A percentile compares a stretch with the other conserved stretches of the same genome.
Conservation (phyloP, 2,113 vertebrate species). For the Rhea pennata region DNA sequence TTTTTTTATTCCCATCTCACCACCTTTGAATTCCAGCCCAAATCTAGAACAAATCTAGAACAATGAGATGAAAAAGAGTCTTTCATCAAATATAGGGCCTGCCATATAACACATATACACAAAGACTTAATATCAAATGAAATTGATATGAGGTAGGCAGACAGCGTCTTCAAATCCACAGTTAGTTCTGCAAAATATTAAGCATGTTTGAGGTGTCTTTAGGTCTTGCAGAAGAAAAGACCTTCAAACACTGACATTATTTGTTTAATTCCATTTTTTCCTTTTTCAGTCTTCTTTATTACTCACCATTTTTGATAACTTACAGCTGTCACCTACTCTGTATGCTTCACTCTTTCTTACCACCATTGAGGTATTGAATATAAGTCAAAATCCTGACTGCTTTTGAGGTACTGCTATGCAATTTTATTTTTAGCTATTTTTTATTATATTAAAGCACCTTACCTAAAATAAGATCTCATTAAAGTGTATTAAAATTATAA, state of each 20-base stretch:
- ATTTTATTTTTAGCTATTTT: constrained; percentile 10
- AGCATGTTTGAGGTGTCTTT: not conserved
- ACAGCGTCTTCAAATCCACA: not conserved
- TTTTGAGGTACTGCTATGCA: not conserved
- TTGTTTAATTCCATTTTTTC: not conserved
- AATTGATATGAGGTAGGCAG: not conserved
- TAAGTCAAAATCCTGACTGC: not conserved
- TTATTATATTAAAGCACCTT: constrained; percentile 8
- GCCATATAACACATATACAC: not conserved
- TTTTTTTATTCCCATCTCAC: not conserved
- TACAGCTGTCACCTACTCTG: not conserved
- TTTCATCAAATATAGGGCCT: not conserved
- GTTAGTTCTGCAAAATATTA: not conserved
- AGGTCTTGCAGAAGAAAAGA: not conserved
- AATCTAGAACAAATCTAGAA: not conserved
- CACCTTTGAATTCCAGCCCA: not conserved
- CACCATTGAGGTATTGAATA: not conserved
- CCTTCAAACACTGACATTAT: not conserved
- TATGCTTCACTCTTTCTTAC: not conserved
- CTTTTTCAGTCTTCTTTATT: not conserved
- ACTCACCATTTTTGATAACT: not conserved
- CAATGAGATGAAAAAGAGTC: not conserved
- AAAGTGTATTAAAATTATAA: constrained; percentile 2
- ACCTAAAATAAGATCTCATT: constrained; percentile 22
- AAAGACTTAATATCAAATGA: not conserved